Base-by-base conservation (phyloP, 2,888 invertebrate species). In the Conistra vaccinii region DNA sequence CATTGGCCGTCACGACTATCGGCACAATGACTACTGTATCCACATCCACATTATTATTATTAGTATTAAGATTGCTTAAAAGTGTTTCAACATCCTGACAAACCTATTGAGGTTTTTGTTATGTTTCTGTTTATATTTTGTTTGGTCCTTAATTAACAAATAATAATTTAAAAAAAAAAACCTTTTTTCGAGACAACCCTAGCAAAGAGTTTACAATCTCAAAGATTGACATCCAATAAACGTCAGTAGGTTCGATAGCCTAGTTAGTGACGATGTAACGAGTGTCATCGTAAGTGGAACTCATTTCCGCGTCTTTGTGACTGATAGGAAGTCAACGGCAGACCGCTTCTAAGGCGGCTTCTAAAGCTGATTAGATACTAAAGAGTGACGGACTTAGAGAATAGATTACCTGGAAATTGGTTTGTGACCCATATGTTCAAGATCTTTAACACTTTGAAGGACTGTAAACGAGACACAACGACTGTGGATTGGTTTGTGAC, bases 231-330 rank as follows among this genome's bases (percentile, higher is more conserved):
- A 66, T 73, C 73, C 63, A 74, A 85, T 86, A 85, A 86, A 85
- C 53, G 75, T 83, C 87, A 63, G 42, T 55, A 48, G 55, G 26
- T 78, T 78, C 65, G 76, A 78, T 77, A 67, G 48, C 61, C 48
- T 9, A 58, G 58, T 57, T 48, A 81, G 68, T 73, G 62, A 70
- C 66, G 60, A 35, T 76, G 77, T 70, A 69, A 76, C 63, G 60
- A 57, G 62, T 71, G 61, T 69, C 62, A 29, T 62, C 45, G 68
- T 73, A 80, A 86, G 62, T 84, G 70, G 83, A 83, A 53, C 80
- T 86, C 81, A 83, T 86, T 86, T 86, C 87, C 85, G 86, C 26
- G 61, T 70, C 78, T 78, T 81, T 85, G 69, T 83, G 29, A 35
- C 60, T 12, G 57, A 17, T 58, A 63, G 78, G 80, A 85, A 84